These are phyloP conservation scores for Volucella inflata DNA, from an alignment of 2,888 invertebrate genomes.

Conservation along the genomic window DNA sequence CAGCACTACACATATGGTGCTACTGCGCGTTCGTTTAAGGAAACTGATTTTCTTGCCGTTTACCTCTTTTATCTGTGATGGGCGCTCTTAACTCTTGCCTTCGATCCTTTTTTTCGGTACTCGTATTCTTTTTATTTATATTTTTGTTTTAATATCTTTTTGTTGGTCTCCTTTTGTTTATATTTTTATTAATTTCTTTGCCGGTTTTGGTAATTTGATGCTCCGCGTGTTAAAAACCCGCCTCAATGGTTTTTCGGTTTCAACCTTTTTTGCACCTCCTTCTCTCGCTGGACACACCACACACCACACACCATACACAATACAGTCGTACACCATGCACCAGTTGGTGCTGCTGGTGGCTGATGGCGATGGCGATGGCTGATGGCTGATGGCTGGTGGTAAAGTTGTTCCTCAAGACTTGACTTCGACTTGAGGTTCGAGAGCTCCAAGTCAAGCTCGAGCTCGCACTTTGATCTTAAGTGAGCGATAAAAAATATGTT, in stretches of 20 bases:
- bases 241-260: slow-evolving; percentile 79
- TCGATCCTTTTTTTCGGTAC: slow-evolving; percentile 1
- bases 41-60: slow-evolving; percentile 54
- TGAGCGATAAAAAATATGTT: slow-evolving; percentile 73
- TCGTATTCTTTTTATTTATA: not conserved
- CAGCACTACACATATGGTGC: slow-evolving; percentile 71
- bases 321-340: no score
- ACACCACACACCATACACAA: slow-evolving; percentile 1
- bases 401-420: slow-evolving; percentile 16
- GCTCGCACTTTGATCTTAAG: slow-evolving; percentile 73
- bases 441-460: slow-evolving; percentile 1
- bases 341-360: not conserved
- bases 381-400: not conserved
- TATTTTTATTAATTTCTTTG: slow-evolving; percentile 76
- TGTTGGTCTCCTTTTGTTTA: slow-evolving; percentile 40
- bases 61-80: slow-evolving; percentile 53
- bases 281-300: slow-evolving; percentile 16
- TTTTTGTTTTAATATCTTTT: not conserved
- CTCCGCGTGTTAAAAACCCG: slow-evolving; percentile 80
- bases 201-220: slow-evolving; percentile 80
- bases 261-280: slow-evolving; percentile 78
- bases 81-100: slow-evolving; percentile 43
- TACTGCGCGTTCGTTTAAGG: slow-evolving; percentile 69
- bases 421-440: slow-evolving; percentile 4
- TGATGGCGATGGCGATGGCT: not conserved